Conservation (phyloP, 1,140 invertebrate species). For the Leptopilina boulardi region DNA sequence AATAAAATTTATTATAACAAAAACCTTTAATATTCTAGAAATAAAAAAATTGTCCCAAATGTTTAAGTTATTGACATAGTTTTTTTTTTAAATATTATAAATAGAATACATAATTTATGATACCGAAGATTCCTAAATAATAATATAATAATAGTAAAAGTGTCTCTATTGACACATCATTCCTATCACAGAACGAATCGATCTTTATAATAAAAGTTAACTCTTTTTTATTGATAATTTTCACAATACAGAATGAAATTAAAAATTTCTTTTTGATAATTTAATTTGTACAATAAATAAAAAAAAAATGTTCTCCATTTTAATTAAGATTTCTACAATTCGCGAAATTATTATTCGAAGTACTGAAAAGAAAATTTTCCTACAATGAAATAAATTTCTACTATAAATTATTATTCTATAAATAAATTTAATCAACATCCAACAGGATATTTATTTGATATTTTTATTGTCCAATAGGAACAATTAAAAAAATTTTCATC, state of each 20-base stretch:
- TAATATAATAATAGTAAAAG: neutral
- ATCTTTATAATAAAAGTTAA: conserved; percentile 5
- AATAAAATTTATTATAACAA: neutral
- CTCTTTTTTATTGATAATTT: no score
- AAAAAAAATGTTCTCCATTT: no score
- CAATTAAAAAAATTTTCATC: no score
- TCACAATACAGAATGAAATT: no score
- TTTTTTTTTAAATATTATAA: neutral
- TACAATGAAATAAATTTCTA: neutral
- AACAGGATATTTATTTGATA: neutral
- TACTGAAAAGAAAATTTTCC: neutral
- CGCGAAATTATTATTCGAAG: no score
- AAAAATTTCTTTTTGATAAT: no score
- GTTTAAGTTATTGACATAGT: neutral
- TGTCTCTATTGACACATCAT: conserved; percentile 21
- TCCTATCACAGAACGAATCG: conserved; percentile 15
- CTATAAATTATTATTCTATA: conserved; percentile 10
- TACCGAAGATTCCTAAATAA: conserved; percentile 7
- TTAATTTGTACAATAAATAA: no score
- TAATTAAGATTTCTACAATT: no score
- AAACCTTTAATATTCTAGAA: neutral
- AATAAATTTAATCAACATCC: neutral
- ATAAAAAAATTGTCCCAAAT: conserved; percentile 1
- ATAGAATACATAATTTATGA: neutral
- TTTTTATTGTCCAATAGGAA: no score